Percentiles rank a stretch among this genome's conserved stretches.
phyloP scores from a whole-genome alignment of 1,140 invertebrate genomes.

The Polypedilum pembai region DNA sequence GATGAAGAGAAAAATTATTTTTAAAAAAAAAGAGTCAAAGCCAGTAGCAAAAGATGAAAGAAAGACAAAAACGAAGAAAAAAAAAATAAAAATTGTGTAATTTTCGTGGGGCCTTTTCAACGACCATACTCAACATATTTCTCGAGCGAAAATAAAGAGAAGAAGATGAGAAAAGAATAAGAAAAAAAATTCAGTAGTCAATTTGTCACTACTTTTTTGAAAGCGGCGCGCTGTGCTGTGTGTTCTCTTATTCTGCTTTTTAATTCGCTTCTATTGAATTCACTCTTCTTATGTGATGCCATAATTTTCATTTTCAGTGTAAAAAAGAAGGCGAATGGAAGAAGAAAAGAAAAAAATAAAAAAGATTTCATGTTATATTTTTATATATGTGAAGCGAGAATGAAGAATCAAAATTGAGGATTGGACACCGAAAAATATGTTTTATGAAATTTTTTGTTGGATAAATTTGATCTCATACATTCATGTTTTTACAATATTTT shows the following conservation, averaged over 20 bases:
- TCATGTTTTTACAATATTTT: too few species aligned
- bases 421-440: too few species aligned
- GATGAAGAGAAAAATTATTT: neutral
- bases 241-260: neutral
- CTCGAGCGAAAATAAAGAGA: too few species aligned
- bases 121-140: neutral
- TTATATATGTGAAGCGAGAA: neutral
- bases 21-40: slow-evolving; percentile 2
- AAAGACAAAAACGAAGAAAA: neutral
- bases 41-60: neutral
- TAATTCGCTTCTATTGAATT: slow-evolving; percentile 18
- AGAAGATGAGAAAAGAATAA: too few species aligned
- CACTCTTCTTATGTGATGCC: slow-evolving; percentile 1
- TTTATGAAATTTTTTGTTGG: too few species aligned
- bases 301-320: neutral
- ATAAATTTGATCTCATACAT: too few species aligned
- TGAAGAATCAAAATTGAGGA: too few species aligned
- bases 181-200: neutral
- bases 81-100: slow-evolving; percentile 4
- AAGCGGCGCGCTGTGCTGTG: slow-evolving; percentile 8
- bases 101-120: neutral
- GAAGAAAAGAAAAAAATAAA: neutral
- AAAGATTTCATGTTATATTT: neutral
- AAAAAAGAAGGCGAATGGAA: too few species aligned
- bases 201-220: slow-evolving; percentile 9